Evolutionary conservation across 2,888 invertebrate species (phyloP), one percentile per base, ranked within the genome.

Genomic region (Meganola albula): DNA sequence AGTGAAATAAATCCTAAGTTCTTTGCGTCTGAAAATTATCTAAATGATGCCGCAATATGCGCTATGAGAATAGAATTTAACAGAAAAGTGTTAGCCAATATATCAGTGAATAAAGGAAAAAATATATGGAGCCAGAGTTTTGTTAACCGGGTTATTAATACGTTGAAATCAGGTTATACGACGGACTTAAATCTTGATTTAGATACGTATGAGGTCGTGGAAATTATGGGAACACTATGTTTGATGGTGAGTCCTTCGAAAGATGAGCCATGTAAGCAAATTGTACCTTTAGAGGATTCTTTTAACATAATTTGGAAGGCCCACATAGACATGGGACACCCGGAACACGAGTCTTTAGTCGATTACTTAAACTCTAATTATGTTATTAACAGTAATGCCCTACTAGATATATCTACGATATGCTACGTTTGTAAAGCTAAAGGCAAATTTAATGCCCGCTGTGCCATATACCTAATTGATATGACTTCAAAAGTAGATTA

Each of bases 301-400:
- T 45, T 49, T 34, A 30, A 44, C 3, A n/a, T 30, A 9, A 18
- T 18, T 24, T 45, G 49, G 49, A 2, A 31, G 10, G 4, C 3
- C 8, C 45, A 45, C 28, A 0, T 23, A 35, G 9, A 23, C n/a
- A 5, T 30, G 24, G 4, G 8, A 2, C 45, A 45, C 18, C 30
- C 34, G 3, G 4, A n/a, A 7, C 4, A 16, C 10, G 5, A 4
- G 0, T 3, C n/a, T 1, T 8, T 45, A 3, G 21, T 9, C 4
- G 1, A 4, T 0, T 10, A 32, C 21, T 21, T 49, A 14, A 3
- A 14, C 10, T 2, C 12, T 2, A 16, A 32, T 2, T 44, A 32
- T 6, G 2, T 33, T 12, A n/a, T 49, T 3, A 25, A 32, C 12
- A 18, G 14, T 18, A 23, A 23, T 24, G 27, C 32, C 0, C 3